Evolutionary conservation across 2,113 vertebrate genomes (phyloP).

Genomic region (Chrysemys picta): DNA sequence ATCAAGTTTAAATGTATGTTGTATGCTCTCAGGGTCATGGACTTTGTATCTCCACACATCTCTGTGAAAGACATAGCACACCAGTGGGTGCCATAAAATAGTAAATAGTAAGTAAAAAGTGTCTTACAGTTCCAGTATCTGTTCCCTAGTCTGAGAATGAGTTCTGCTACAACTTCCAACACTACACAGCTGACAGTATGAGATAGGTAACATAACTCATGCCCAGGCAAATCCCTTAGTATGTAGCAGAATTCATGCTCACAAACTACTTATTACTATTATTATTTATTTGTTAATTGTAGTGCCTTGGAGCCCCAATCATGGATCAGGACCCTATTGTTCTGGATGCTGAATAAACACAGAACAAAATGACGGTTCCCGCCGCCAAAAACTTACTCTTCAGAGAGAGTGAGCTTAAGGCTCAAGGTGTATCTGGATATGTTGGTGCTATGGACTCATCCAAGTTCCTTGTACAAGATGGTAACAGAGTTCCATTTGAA

Average conservation of each 20-base stretch:
- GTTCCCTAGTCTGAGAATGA: neutral
- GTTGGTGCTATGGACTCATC: neutral
- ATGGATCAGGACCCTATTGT: neutral
- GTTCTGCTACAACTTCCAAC: neutral
- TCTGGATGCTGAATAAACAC: neutral
- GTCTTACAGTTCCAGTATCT: neutral
- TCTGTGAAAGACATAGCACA: neutral
- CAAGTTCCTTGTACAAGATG: neutral
- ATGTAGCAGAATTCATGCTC: neutral
- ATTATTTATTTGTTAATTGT: neutral
- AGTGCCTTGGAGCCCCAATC: neutral
- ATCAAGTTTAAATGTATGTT: neutral
- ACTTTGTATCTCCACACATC: neutral
- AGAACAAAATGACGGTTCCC: neutral
- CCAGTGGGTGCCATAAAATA: neutral
- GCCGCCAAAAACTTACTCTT: neutral
- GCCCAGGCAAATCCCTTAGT: neutral
- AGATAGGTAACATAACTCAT: neutral
- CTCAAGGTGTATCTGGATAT: neutral
- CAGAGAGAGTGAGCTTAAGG: neutral
- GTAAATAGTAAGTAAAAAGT: neutral
- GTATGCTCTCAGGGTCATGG: neutral
- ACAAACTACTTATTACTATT: neutral
- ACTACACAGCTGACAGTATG: neutral
- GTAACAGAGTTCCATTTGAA: neutral